These are phyloP conservation scores for Pachyramphus minor DNA, from an alignment of 2,113 vertebrate species.

Conservation along the genomic window DNA sequence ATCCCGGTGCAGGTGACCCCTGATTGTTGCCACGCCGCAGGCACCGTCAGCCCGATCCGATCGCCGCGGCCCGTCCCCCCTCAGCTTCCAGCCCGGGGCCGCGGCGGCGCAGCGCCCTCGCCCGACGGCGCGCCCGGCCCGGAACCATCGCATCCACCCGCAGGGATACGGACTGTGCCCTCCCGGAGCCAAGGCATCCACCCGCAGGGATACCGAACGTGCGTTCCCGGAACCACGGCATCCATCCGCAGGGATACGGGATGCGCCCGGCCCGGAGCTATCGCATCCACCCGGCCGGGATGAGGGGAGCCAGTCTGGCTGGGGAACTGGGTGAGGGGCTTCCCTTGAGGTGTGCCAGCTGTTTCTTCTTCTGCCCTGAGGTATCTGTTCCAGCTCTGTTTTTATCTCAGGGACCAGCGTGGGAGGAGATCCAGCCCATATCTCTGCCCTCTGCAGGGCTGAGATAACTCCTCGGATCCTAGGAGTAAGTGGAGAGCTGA, in stretches of 20 bases:
- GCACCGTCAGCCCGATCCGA: background rate
- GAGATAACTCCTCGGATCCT: background rate
- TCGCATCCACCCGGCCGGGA: accelerated
- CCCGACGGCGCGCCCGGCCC: background rate
- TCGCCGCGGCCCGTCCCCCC: background rate
- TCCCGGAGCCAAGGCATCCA: background rate
- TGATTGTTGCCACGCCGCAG: background rate
- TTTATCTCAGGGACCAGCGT: background rate
- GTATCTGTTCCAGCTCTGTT: background rate
- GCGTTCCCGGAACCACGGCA: no score
- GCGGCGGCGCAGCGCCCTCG: background rate
- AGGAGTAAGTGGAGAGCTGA: background rate
- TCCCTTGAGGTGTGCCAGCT: background rate
- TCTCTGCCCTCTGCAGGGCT: background rate
- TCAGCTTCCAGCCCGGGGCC: background rate
- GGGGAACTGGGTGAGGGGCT: background rate
- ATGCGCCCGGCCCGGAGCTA: no score
- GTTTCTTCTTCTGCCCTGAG: background rate
- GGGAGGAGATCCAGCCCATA: background rate
- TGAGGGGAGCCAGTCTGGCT: accelerated
- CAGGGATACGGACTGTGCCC: accelerated
- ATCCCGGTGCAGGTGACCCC: background rate
- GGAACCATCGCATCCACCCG: background rate
- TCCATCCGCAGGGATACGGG: no score
- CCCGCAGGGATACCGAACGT: background rate